phyloP scores from a whole-genome alignment of 2,888 invertebrate species.

The Terebella lapidaria region DNA sequence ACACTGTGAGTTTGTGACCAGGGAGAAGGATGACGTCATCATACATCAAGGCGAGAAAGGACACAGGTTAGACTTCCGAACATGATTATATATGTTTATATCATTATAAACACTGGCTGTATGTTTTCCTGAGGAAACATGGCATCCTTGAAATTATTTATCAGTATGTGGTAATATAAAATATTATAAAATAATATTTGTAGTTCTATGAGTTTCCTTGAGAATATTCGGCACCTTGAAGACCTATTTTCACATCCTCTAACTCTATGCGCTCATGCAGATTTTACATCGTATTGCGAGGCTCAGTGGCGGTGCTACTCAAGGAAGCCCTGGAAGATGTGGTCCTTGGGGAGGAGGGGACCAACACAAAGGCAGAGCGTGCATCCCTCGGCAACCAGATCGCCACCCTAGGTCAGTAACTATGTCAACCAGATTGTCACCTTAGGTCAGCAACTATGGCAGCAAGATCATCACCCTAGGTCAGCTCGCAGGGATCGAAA shows the following conservation, averaged over 20 bases:
- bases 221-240: too few relatives aligned
- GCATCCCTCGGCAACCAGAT: constrained; percentile 15
- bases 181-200: too few relatives aligned
- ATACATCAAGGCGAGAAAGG: constrained; percentile 25
- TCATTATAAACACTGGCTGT: not conserved
- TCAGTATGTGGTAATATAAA: too few relatives aligned
- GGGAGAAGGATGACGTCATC: constrained; percentile 20
- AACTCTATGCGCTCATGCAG: too few relatives aligned
- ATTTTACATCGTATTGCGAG: constrained; percentile 23
- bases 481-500: too few relatives aligned
- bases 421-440: too few relatives aligned
- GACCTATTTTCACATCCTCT: too few relatives aligned
- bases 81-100: not conserved
- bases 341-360: constrained; percentile 22
- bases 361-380: constrained; percentile 11
- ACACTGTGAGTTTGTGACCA: constrained; percentile 24
- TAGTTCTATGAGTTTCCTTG: too few relatives aligned
- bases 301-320: constrained; percentile 20
- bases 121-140: too few relatives aligned
- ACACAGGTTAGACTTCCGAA: constrained; percentile 16
- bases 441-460: too few relatives aligned
- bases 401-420: constrained; percentile 16
- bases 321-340: constrained; percentile 21
- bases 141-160: too few relatives aligned
- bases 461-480: too few relatives aligned